Evolutionary conservation across 2,888 invertebrate species (phyloP), one percentile per base, ranked within the genome.

Genomic region (Spisula subtruncata): DNA sequence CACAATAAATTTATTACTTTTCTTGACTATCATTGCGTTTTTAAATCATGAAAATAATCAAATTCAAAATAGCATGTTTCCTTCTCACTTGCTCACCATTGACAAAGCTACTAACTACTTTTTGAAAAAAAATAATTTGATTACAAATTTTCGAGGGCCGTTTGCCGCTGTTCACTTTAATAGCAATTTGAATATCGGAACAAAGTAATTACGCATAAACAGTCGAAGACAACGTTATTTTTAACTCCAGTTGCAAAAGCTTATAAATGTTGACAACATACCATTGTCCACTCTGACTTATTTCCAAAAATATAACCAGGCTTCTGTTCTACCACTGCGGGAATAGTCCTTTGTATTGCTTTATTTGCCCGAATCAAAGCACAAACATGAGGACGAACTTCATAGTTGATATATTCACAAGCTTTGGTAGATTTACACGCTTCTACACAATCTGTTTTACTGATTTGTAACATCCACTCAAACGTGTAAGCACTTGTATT

Each of bases 401-500:
- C n/a, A 25, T 60, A 60, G 60, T 60, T 60, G 2, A 60, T 60
- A 60, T 60, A 60, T 60, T 60, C 20, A 60, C 60, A 60, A 60
- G 60, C 60, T 4, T 60, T 20, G 14, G 60, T 60, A 60, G 60
- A 60, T 60, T 60, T 60, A 60, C 60, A 60, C n/a, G 60, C 25
- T n/a, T 60, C 60, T 20, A 60, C 60, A 60, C 60, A 60, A 8
- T 60, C 60, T 20, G 14, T 60, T n/a, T n/a, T 25, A 60, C 60
- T 60, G 60, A 60, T 25, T n/a, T 60, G 14, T n/a, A 60, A 20
- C 60, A 60, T 60, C 60, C 60, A 60, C 60, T 60, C 60, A n/a
- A 60, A 60, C n/a, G 60, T 60, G 25, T 60, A 60, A 60, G n/a
- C 20, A 60, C 60, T 20, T 60, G 60, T n/a, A 16, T 14, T 51